Base-by-base conservation (phyloP, 2,113 vertebrate species). In the Panthera tigris region DNA sequence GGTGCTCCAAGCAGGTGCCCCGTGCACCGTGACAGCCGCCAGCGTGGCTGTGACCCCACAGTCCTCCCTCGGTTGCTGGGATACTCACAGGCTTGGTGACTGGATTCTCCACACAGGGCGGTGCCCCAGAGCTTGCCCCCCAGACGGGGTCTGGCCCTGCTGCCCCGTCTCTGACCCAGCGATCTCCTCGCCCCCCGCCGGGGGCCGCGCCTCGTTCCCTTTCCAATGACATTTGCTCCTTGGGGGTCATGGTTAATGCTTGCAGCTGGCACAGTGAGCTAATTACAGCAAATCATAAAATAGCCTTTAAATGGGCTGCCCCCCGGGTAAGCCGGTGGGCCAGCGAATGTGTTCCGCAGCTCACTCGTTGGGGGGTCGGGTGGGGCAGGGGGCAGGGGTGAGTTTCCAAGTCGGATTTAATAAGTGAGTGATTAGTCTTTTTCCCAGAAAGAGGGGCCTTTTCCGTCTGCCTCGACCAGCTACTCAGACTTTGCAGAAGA, bases 81-180 rank as follows among this genome's bases (percentile, higher is more conserved):
- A 16, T 9, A 39, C 12, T 78, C n/a, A 18, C 2, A 1, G 48
- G 65, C 7, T 2, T 23, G 85, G 11, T 12, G 68, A 39, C 31
- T 3, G 13, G 55, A 13, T 45, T 41, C 55, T n/a, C 13, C 4
- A 2, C 19, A 31, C 1, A 12, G 73, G 33, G 57, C 2, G 0
- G 66, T n/a, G 52, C 23, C 69, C 55, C 41, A 4, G 41, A 45
- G 2, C 16, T 18, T 23, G 19, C 3, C 27, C 41, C 81, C 1
- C 4, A 33, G 73, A 39, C 63, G 11, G 33, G 25, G 5, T 18
- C 63, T 23, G 45, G 63, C 18, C 25, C 18, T 27, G 39, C 15
- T 12, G 0, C 76, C 10, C 45, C 2, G 0, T 36, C 61, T 6
- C 7, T 1, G 27, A 41, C 25, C 33, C 39, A 10, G 69, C 0